Percentiles rank a stretch among this genome's conserved stretches.
These are phyloP conservation scores for Pollenia labialis DNA, from an alignment of 2,888 invertebrate species.

Conservation along the genomic window DNA sequence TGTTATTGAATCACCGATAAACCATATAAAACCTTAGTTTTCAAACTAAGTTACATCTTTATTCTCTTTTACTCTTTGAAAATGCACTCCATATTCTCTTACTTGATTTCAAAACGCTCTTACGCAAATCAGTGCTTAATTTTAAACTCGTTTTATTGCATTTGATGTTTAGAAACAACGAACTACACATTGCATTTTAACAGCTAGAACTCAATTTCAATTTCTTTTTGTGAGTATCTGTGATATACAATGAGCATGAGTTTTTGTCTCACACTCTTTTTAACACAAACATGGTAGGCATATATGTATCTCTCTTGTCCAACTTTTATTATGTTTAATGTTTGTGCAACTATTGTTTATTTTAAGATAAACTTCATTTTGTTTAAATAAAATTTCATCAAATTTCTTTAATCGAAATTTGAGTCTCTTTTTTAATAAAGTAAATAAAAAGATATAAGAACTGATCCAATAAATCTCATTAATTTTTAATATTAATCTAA, in stretches of 20 bases:
- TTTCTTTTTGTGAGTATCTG: constrained; percentile 17
- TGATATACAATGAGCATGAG: constrained; percentile 31
- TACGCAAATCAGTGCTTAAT: constrained; percentile 53
- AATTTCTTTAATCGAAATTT: constrained; percentile 42
- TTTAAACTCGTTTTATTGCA: constrained; percentile 76
- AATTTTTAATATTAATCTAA: constrained; percentile 67
- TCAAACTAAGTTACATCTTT: constrained; percentile 39
- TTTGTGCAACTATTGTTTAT: constrained; percentile 61
- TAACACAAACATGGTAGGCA: neutral
- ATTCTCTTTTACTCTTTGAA: constrained; percentile 33
- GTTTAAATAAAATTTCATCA: constrained; percentile 56
- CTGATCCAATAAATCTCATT: constrained; percentile 62
- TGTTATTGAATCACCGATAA: constrained; percentile 54
- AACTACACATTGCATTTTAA: constrained; percentile 32
- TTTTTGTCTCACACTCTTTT: constrained; percentile 19
- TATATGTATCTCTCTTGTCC: constrained; percentile 4
- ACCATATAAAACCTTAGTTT: constrained; percentile 59
- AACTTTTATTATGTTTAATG: constrained; percentile 18
- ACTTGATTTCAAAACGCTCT: constrained; percentile 28
- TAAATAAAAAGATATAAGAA: neutral
- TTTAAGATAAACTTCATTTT: constrained; percentile 66
- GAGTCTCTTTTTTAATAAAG: constrained; percentile 11
- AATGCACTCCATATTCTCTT: constrained; percentile 37
- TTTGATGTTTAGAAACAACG: constrained; percentile 65
- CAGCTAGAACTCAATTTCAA: constrained; percentile 33